phyloP scores from a whole-genome alignment of 2,113 vertebrate genomes.

The Sander lucioperca region DNA sequence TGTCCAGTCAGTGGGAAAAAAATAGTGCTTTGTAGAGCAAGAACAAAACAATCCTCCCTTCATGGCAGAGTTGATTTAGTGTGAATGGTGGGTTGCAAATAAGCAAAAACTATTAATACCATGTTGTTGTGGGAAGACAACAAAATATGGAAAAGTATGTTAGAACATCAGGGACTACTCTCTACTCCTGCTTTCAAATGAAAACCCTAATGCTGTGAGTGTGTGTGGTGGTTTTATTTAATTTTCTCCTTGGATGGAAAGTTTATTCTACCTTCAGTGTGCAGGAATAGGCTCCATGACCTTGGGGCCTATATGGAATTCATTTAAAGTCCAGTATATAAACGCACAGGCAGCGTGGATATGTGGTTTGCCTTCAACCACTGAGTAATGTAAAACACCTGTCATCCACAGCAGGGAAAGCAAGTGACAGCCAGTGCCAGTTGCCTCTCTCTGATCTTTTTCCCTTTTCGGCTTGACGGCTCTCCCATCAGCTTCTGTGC shows the following conservation, averaged over 20 bases:
- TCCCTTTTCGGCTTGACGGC: conserved; percentile 54
- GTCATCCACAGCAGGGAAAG: conserved; percentile 55
- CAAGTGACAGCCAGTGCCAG: conserved; percentile 57
- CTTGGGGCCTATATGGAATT: conserved; percentile 39
- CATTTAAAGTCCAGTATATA: conserved; percentile 34
- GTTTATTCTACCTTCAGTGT: conserved; percentile 54
- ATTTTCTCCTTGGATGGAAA: conserved; percentile 57
- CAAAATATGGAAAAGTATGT: conserved; percentile 23
- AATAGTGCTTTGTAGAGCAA: conserved; percentile 14
- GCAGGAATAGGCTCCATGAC: conserved; percentile 44
- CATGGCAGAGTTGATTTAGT: conserved; percentile 50
- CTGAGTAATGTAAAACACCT: conserved; percentile 73
- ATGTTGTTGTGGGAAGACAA: conserved; percentile 18
- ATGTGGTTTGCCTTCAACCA: conserved; percentile 40
- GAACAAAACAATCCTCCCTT: conserved; percentile 31
- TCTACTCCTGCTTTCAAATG: conserved; percentile 27
- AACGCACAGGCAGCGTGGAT: conserved; percentile 28
- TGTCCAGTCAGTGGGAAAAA: conserved; percentile 36
- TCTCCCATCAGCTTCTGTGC: conserved; percentile 48
- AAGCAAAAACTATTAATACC: conserved; percentile 41
- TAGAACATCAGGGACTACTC: conserved; percentile 43
- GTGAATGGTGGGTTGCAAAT: conserved; percentile 37
- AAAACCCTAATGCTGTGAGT: conserved; percentile 27
- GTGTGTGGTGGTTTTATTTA: conserved; percentile 45
- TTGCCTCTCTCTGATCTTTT: conserved; percentile 43